Percentiles rank a stretch among this genome's conserved stretches.
Evolutionary conservation across 2,113 vertebrate species (phyloP).

Genomic region (Eupsittula cactorum): DNA sequence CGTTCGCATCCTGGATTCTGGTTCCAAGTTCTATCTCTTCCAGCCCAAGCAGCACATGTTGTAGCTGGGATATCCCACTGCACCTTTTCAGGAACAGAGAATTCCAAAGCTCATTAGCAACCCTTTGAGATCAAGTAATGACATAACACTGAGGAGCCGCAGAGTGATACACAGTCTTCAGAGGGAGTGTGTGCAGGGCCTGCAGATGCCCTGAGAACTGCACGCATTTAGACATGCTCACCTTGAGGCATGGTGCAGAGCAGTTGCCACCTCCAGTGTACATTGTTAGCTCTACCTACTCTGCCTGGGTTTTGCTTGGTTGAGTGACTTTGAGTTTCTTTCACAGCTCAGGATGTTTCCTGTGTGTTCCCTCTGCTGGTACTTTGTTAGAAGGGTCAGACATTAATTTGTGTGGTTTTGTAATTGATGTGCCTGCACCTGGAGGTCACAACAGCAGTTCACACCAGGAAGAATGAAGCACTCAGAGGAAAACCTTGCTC

Average conservation of each 20-base stretch:
- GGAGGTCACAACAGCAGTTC: slow-evolving; percentile 39
- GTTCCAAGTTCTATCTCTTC: background rate
- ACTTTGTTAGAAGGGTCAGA: slow-evolving; percentile 37
- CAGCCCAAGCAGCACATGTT: background rate
- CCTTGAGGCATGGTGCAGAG: background rate
- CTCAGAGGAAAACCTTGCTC: slow-evolving; percentile 12
- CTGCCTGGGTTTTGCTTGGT: background rate
- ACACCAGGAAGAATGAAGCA: slow-evolving; percentile 20
- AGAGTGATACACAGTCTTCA: background rate
- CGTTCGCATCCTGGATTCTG: background rate
- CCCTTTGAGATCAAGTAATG: background rate
- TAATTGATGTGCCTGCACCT: slow-evolving; percentile 40
- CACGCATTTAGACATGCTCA: background rate
- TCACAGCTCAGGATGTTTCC: slow-evolving; percentile 24
- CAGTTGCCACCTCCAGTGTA: background rate
- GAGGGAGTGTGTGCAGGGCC: background rate
- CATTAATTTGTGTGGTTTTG: slow-evolving; percentile 36
- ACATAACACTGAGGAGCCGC: background rate
- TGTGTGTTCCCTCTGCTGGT: slow-evolving; percentile 40
- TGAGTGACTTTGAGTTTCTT: slow-evolving; percentile 11
- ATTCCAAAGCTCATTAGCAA: background rate
- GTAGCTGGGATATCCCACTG: background rate
- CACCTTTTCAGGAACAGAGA: background rate
- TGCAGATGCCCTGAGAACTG: background rate
- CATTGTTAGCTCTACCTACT: background rate